Base-by-base conservation (phyloP, 2,113 vertebrate genomes). In the Cisticola juncidis region DNA sequence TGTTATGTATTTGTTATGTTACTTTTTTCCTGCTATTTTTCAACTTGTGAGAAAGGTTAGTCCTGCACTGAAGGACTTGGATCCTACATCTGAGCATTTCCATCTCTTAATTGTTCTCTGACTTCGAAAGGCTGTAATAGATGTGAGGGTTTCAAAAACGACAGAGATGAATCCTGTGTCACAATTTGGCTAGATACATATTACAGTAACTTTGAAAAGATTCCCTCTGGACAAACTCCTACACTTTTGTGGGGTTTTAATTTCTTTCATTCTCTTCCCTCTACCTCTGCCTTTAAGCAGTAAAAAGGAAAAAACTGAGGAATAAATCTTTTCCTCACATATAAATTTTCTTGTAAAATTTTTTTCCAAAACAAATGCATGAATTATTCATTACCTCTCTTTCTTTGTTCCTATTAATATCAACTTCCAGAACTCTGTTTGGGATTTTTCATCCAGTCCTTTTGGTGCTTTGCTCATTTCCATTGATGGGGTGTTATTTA, bases 331-430 rank as follows among this genome's bases (percentile, higher is more conserved):
- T 73, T 83, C 31, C 8, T 78, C 71, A 68, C 7, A 56, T 50
- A 90, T 19, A 50, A 84, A 69, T 62, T 81, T 94, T 85, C n/a
- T 94, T 92, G 18, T 3, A 74, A 81, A 95, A 56, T 48, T 62
- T 29, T 42, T 81, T 96, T 83, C 76, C 10, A 68, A 90, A 93
- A 81, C 51, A 92, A 84, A 58, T 68, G 16, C 12, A 83, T 95
- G 68, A 88, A 90, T 95, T 93, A 96, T 95, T 96, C 80, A 94
- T 92, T 86, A 26, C 6, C 6, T 51, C 22, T 90, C 40, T 74
- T 13, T 82, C 51, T 65, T 90, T 94, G 14, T 82, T 89, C 35
- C 24, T 88, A 48, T 88, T 92, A 92, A 77, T 71, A 86, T 68
- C 64, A 51, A 10, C 26, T 94, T 93, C 60, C 44, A 71, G 23